Base-by-base conservation (phyloP, 2,797 vertebrate species). In the Lemur catta region DNA sequence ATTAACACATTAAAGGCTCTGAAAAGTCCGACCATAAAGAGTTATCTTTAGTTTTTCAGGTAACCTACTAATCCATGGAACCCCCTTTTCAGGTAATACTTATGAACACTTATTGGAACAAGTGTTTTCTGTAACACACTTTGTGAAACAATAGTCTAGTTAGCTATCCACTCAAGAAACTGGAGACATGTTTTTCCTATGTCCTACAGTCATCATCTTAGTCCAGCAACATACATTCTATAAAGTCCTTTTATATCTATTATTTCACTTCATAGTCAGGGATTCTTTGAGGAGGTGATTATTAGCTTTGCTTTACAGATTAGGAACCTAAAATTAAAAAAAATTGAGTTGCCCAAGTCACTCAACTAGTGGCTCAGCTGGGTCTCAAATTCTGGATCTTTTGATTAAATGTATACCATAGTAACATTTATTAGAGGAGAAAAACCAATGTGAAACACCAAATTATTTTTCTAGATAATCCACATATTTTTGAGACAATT, bases 1-100 rank as follows among this genome's bases (percentile, higher is more conserved):
- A 84, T 74, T 94, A 88, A 92, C 65, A 92, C 46, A 94, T 92
- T 80, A 84, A 81, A 91, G 35, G 22, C 74, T 94, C 26, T 96
- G 72, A 89, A 92, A 95, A 79, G 41, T 84, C 41, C 63, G 78
- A 55, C 10, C 24, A 63, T 75, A 79, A 82, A 46, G 74, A 43
- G 46, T 81, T 52, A 84, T 79, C 41, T 81, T 81, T 55, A 82
- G 67, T 65, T 63, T 87, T 82, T 43, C 8, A 95, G 48, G 61
- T 89, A 61, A 86, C 20, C 11, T 89, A 82, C 38, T 57, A 59
- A 93, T 59, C 15, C 8, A 75, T 63, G 38, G 26, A 79, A 82
- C 20, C 6, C 52, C 26, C 71, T 86, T 43, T 63, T 91, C 41
- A 94, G 57, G 71, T 84, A 55, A n/a, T 80, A 67, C 48, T 85